Conservation (phyloP, 2,797 vertebrate genomes). For the Clangula hyemalis region DNA sequence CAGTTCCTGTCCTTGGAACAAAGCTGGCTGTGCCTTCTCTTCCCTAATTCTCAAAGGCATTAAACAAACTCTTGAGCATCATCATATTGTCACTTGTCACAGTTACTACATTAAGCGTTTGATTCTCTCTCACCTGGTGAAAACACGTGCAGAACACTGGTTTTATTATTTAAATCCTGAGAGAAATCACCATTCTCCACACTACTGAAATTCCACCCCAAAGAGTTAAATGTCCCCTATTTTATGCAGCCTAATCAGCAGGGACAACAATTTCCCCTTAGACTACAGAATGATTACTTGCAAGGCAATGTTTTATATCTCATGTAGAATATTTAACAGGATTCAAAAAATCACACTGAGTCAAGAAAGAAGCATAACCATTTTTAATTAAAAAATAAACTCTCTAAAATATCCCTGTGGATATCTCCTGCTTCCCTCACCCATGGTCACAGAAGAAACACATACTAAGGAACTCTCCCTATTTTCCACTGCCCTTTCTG, state of each 20-base stretch:
- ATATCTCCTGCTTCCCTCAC: background rate
- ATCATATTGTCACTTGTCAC: background rate
- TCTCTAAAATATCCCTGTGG: background rate
- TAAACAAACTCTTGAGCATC: background rate
- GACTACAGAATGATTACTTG: background rate
- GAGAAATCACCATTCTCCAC: background rate
- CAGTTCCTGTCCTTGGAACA: background rate
- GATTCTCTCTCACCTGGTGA: background rate
- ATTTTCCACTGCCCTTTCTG: background rate
- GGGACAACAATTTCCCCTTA: background rate
- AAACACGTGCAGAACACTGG: background rate
- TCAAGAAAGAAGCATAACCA: background rate
- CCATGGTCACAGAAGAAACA: background rate
- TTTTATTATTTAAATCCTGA: background rate
- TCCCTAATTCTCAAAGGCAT: background rate
- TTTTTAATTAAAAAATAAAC: conserved; percentile 21
- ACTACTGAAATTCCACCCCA: background rate
- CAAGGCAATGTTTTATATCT: background rate
- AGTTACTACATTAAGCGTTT: background rate
- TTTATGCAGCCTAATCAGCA: background rate
- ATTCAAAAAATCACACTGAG: background rate
- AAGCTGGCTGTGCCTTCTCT: background rate
- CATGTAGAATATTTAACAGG: background rate
- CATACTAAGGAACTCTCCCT: background rate
- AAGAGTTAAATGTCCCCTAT: background rate